Base-by-base conservation (phyloP, 2,888 invertebrate species). In the Cordilura impudica region DNA sequence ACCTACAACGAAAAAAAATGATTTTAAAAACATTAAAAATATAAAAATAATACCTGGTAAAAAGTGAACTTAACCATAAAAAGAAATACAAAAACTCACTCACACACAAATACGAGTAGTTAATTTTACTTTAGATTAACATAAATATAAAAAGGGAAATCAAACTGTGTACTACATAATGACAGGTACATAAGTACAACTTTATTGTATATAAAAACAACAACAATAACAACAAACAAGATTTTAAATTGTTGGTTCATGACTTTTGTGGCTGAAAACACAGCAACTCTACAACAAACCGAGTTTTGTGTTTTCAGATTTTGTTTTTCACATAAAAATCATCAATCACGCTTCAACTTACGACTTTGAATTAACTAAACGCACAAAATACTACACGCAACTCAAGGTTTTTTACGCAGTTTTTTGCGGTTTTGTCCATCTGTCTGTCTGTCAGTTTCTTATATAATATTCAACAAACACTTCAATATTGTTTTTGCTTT, bases 371-470 rank as follows among this genome's bases (percentile, higher is more conserved):
- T 7, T 5, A 53, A 14, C 5, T 16, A 53, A 14, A 49, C 49
- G 19, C 49, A 23, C 23, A 49, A 4, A 49, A 21, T 49, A 69
- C 39, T 49, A 69, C 39, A 74, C 60, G 74, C 73, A 74, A 78
- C 49, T 78, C 74, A 78, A 78, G 78, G 78, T 70, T 61, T 74
- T 61, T 49, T 29, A 56, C 78, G 74, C 72, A 73, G 47, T 58
- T 58, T 29, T 53, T 77, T 65, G 49, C 7, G 29, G 51, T 35
- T 49, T 23, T 35, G 6, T 14, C 14, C 16, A 14, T 53, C 26
- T 14, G 14, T n/a, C 26, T n/a, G 35, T n/a, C n/a, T n/a, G 35
- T n/a, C n/a, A 4, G 35, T 39, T n/a, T 39, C n/a, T 39, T 39
- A 39, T 39, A 39, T n/a, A 39, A 39, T 8, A 39, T 39, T 39